Base-by-base conservation (phyloP, 2,113 vertebrate species). In the Ochotona princeps region DNA sequence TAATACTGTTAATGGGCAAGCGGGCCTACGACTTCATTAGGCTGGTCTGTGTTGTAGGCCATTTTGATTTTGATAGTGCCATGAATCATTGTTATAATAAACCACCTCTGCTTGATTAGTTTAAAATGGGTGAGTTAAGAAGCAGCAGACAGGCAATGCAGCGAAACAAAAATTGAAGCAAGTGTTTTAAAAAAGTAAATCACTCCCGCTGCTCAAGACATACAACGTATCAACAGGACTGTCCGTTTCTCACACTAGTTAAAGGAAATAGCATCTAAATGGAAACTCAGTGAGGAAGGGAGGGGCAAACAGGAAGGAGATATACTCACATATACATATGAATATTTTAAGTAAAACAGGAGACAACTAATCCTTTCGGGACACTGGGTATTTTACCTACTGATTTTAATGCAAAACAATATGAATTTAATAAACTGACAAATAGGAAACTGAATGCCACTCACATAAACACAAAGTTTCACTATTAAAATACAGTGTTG, bases 321-420 rank as follows among this genome's bases (percentile, higher is more conserved):
- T 18, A 70, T 65, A 75, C 23, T 17, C 30, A 73, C 26, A n/a
- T 8, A 30, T 57, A 60, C 51, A 72, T 65, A 74, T 54, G 6
- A 57, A 70, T 67, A 38, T 60, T 83, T 93, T 90, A 96, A 90
- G 76, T n/a, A 73, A 30, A 89, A 91, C 95, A 93, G 63, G 32
- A 93, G 30, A 78, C 32, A 44, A 18, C 5, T 32, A 90, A 70
- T 80, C 49, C 79, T 74, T 76, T 28, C 61, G n/a, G 67, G 76
- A 84, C 25, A 87, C 20, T 54, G 54, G 44, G 30, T 49, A 49
- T 70, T 83, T 93, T 73, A 60, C 6, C 26, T 18, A 49, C 47
- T 38, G 23, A 93, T 83, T 80, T 93, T 90, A 76, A 67, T 44
- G 51, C 54, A 90, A 87, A 89, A 86, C 90, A 25, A 82, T 26